Evolutionary conservation across 2,113 vertebrate genomes (phyloP), one percentile per base, ranked within the genome.

Genomic region (Amblyopsis rosae): DNA sequence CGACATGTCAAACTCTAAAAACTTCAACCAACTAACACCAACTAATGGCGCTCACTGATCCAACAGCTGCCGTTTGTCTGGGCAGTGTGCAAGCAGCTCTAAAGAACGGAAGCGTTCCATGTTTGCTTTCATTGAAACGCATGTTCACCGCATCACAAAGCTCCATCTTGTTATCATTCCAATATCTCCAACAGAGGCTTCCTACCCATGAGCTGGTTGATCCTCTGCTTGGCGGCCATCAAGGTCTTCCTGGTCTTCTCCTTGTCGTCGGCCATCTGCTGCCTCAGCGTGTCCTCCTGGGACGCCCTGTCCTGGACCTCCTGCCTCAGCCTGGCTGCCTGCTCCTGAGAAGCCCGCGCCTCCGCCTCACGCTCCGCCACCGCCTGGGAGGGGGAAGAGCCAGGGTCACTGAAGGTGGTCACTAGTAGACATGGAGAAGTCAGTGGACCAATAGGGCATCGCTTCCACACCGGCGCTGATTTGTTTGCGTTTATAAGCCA

Each of bases 231-330:
- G 68, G 96, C 98, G 2, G 82, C 93, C 72, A 96, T 75, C 8
- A 99, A 88, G 0, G 95, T 94, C 86, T 99, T 99, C 79, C 93
- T 94, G 0, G 95, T 98, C 80, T 98, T 98, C 55, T 98, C 98
- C 12, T 98, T 96, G 82, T 98, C 99, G 65, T 99, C 96, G 0
- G 92, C 81, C 65, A 97, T 94, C 85, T 98, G 96, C 70, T 98
- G 95, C 15, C 94, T 94, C 54, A 96, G 91, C 13, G 93, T 90
- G 0, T 98, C 97, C 70, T 97, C 96, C 78, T 96, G 95, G 0
- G 92, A 83, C 1, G 86, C 86, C 81, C 94, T 96, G 15, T 98
- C 95, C 77, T 96, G 96, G 9, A 98, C 88, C 71, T 98, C 97
- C 86, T 98, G 96, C 59, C 92, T 93, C 75, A 96, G 86, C 64